phyloP scores from a whole-genome alignment of 2,888 invertebrate genomes.

The Diplolepis rosae region DNA sequence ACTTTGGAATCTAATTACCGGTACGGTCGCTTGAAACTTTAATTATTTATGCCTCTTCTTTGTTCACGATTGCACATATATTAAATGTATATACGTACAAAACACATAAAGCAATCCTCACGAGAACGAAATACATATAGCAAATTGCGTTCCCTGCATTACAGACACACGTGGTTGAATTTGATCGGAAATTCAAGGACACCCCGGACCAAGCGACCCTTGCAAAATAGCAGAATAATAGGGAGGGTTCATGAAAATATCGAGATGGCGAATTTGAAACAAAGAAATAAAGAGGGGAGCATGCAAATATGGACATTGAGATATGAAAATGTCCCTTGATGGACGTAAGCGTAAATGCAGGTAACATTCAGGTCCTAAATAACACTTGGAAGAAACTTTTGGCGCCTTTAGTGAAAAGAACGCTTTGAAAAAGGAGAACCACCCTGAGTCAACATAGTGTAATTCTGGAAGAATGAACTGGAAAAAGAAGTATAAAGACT shows the following conservation, averaged over 20 bases:
- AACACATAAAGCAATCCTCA: constrained; percentile 33
- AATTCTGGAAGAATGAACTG: constrained; percentile 19
- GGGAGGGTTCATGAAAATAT: constrained; percentile 15
- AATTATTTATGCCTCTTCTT: constrained; percentile 63
- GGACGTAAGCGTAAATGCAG: constrained; percentile 1
- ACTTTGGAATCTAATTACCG: constrained; percentile 65
- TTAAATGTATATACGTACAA: neutral
- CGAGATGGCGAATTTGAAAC: constrained; percentile 19
- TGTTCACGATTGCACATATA: constrained; percentile 49
- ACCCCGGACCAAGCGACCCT: neutral
- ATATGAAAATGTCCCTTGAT: constrained; percentile 7
- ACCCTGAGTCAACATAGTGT: neutral
- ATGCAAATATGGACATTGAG: constrained; percentile 20
- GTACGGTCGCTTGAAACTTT: constrained; percentile 55
- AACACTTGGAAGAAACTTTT: constrained; percentile 18
- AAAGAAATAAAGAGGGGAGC: constrained; percentile 26
- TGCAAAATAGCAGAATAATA: constrained; percentile 13
- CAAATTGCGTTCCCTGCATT: neutral
- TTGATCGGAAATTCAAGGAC: neutral
- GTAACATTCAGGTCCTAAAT: constrained; percentile 9
- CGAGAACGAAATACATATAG: neutral
- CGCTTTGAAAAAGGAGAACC: neutral
- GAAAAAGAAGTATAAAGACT: constrained; percentile 5
- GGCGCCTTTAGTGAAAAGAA: constrained; percentile 21
- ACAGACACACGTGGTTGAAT: neutral